Evolutionary conservation across 2,113 vertebrate species (phyloP).

Genomic region (Setophaga petechia): DNA sequence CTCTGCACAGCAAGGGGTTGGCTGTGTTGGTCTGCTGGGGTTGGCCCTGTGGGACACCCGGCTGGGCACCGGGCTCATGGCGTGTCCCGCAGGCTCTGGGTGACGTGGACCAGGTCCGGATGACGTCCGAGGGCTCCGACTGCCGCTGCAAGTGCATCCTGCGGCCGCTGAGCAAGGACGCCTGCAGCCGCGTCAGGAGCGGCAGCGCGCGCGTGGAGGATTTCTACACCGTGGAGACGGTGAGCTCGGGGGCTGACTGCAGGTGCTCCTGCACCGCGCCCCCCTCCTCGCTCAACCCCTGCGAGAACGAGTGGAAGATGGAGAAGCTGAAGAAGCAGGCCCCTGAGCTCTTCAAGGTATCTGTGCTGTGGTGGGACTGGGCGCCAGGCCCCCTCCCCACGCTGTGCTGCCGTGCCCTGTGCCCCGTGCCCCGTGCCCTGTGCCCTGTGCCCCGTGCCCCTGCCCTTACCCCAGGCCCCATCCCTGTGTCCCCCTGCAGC

Average conservation of each 20-base stretch:
- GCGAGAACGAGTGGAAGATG: slow-evolving; percentile 96
- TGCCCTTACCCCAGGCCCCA: not conserved
- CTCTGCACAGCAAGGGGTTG: not conserved
- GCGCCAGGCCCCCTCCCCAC: not conserved
- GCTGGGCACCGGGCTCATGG: not conserved
- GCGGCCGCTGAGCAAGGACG: slow-evolving; percentile 90
- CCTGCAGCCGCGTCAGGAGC: slow-evolving; percentile 83
- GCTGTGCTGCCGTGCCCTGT: rapidly evolving
- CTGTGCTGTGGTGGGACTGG: rapidly evolving
- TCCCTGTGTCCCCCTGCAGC: slow-evolving; percentile 66
- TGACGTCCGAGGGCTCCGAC: slow-evolving; percentile 94
- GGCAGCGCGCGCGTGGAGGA: slow-evolving; percentile 86
- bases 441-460: not conserved
- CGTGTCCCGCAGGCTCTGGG: slow-evolving; percentile 79
- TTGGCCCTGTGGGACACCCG: rapidly evolving
- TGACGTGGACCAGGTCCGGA: slow-evolving; percentile 88
- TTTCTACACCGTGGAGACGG: slow-evolving; percentile 94
- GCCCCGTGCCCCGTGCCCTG: not conserved
- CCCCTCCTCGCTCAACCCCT: slow-evolving; percentile 94
- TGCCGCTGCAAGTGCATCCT: slow-evolving; percentile 98
- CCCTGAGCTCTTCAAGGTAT: slow-evolving; percentile 91
- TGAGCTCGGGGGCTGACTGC: slow-evolving; percentile 92
- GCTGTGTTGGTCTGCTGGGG: not conserved
- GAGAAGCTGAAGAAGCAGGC: slow-evolving; percentile 97
- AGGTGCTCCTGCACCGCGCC: slow-evolving; percentile 93